Evolutionary conservation across 2,113 vertebrate species (phyloP).

Genomic region (Mungos mungo): DNA sequence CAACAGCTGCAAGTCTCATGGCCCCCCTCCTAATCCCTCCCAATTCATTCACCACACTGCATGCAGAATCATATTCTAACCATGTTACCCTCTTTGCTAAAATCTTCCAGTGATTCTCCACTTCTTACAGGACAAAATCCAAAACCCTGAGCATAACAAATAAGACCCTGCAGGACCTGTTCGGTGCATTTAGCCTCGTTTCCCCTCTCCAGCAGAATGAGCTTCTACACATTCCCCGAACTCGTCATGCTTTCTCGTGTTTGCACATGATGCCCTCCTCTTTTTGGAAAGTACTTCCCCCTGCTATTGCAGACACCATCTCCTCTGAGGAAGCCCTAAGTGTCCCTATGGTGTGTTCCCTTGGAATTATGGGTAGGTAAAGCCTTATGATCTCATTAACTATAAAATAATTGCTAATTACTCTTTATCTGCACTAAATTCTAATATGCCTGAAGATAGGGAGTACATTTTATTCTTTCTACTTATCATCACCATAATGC

Average conservation of each 20-base stretch:
- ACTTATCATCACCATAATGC: not conserved
- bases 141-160: not conserved
- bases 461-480: not conserved
- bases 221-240: not conserved
- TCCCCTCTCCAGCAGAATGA: not conserved
- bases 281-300: not conserved
- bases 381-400: not conserved
- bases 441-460: not conserved
- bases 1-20: not conserved
- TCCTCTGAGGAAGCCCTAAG: not conserved
- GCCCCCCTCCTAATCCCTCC: not conserved
- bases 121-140: not conserved
- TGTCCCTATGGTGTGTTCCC: not conserved
- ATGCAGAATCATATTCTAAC: not conserved
- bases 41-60: not conserved
- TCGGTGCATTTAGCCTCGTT: not conserved
- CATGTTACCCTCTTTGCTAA: not conserved
- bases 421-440: not conserved
- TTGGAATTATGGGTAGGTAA: not conserved
- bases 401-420: not conserved
- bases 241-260: not conserved
- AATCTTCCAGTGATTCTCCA: not conserved
- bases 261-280: not conserved
- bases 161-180: not conserved
- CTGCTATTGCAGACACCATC: not conserved